These are phyloP conservation scores for Girardinichthys multiradiatus DNA, from an alignment of 2,113 vertebrate genomes.

Conservation along the genomic window DNA sequence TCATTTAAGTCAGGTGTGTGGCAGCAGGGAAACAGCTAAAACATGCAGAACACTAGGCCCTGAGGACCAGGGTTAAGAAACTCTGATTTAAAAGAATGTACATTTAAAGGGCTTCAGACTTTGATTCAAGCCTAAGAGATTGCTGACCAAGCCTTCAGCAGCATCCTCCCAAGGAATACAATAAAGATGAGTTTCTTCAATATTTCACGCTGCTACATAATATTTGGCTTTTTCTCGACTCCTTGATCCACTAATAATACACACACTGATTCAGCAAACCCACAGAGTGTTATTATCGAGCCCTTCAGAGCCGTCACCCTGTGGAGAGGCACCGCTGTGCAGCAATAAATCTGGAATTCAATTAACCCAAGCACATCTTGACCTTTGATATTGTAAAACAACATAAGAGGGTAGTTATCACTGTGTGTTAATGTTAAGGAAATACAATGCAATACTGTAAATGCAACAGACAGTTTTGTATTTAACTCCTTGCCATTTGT, in stretches of 20 bases:
- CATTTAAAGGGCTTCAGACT: too few species aligned
- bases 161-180: constrained; percentile 9
- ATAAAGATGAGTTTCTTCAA: constrained; percentile 44
- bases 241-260: constrained; percentile 29
- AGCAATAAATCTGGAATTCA: constrained; percentile 52
- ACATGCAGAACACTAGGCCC: too few species aligned
- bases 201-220: constrained; percentile 26
- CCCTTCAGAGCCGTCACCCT: constrained; percentile 48
- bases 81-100: too few species aligned
- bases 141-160: constrained; percentile 28
- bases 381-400: constrained; percentile 43
- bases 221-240: constrained; percentile 24
- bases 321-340: constrained; percentile 31
- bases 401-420: constrained; percentile 8
- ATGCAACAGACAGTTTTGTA: background rate
- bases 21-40: too few species aligned
- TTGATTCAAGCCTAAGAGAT: background rate
- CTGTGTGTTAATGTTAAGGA: constrained; percentile 13
- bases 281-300: constrained; percentile 38
- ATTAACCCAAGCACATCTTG: constrained; percentile 56
- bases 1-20: too few species aligned
- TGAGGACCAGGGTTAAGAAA: too few species aligned
- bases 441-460: background rate
- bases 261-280: constrained; percentile 33
- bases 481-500: background rate